phyloP scores from a whole-genome alignment of 2,113 vertebrate species.

The Proteles cristata region DNA sequence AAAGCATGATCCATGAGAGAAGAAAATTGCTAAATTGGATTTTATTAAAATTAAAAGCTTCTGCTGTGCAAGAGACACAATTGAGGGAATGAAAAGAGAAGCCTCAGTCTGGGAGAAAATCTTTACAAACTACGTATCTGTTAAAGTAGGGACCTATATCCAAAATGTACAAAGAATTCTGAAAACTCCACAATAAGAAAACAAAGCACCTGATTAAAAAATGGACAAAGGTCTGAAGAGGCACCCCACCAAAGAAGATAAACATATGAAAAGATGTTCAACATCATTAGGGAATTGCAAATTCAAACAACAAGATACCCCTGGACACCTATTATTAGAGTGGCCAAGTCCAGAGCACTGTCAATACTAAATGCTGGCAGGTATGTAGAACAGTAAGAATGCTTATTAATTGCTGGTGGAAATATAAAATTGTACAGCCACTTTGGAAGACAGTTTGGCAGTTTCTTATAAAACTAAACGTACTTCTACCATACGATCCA shows the following conservation, averaged over 20 bases:
- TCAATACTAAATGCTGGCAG: not conserved
- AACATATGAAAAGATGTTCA: not conserved
- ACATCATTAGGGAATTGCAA: not conserved
- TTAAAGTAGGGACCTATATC: not conserved
- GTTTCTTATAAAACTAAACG: not conserved
- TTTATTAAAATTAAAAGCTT: not conserved
- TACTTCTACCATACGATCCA: not conserved
- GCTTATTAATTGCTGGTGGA: not conserved
- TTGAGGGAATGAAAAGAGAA: not conserved
- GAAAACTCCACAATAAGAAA: not conserved
- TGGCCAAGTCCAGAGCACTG: not conserved
- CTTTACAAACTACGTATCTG: not conserved
- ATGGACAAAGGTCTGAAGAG: not conserved
- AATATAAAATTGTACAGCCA: not conserved
- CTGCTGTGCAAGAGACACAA: not conserved
- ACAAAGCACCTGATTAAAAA: not conserved
- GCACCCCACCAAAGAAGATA: not conserved
- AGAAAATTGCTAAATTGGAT: not conserved
- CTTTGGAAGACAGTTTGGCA: not conserved
- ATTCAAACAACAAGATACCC: not conserved
- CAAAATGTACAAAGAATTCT: not conserved
- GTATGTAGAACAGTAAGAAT: not conserved
- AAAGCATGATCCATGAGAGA: not conserved
- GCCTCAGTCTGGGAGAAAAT: not conserved
- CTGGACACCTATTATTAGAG: not conserved